Evolutionary conservation across 2,113 vertebrate species (phyloP).

Genomic region (Grammomys surdaster): DNA sequence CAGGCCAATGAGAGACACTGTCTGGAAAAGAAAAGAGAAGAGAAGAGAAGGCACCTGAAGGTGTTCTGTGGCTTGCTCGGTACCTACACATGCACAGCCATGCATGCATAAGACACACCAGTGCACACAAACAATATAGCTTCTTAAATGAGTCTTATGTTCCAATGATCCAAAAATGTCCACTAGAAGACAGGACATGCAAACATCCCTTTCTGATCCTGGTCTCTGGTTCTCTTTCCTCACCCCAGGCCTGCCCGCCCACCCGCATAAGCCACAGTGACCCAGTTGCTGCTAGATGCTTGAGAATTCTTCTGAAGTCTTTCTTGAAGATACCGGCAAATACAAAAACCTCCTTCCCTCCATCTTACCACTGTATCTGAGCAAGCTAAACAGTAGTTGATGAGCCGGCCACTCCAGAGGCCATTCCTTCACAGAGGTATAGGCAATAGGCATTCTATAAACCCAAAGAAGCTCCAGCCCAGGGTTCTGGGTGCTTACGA

Average conservation of each 20-base stretch:
- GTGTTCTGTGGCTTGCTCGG: background rate
- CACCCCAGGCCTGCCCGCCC: no score
- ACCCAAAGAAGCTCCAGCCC: background rate
- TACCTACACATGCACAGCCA: background rate
- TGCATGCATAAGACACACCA: background rate
- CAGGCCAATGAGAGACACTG: background rate
- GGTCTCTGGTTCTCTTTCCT: background rate
- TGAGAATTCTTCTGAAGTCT: background rate
- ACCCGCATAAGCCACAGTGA: background rate
- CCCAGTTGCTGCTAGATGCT: background rate
- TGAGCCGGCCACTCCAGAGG: background rate
- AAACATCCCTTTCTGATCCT: background rate
- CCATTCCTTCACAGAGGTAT: background rate
- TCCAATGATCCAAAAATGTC: background rate
- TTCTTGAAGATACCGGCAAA: background rate
- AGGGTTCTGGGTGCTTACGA: background rate
- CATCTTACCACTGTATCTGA: background rate
- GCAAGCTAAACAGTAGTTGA: background rate
- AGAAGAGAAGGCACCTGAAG: background rate
- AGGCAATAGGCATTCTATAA: background rate
- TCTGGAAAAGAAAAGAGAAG: background rate
- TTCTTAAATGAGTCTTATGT: constrained; percentile 11
- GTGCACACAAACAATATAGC: background rate
- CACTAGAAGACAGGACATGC: background rate
- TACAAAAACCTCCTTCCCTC: background rate